Base-by-base conservation (phyloP, 37 sponge, comb jelly and placozoan species). In the Cladorhizidae sp. region DNA sequence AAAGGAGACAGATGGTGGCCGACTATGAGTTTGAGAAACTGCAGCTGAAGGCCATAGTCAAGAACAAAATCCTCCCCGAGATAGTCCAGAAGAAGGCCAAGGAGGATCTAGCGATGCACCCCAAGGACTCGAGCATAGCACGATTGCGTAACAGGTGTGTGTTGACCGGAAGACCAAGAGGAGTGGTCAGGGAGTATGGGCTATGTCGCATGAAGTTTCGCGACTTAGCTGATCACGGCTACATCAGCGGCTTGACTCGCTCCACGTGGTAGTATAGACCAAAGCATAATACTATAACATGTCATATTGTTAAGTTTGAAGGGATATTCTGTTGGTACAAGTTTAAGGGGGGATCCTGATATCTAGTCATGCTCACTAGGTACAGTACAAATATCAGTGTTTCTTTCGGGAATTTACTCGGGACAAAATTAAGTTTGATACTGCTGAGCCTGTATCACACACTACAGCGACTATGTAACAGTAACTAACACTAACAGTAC, bases 141-240 rank as follows among this genome's bases (percentile, higher is more conserved):
- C 40, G 93, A 7, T 80, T 93, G 21, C 72, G 87, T 8, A 93
- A 90, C 59, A 70, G 93, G 25, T 93, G 93, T 75, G 76, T 78
- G 35, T 28, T 89, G 65, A 93, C 90, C 12, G 93, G 90, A n/a
- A 74, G 93, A 22, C 61, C 77, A 12, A 70, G 87, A 7, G 93
- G 91, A 6, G 80, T 93, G 6, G 20, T 90, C 33, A 72, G 45
- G 36, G 72, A 86, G 45, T 93, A 58, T 68, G 70, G 91, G 40
- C 69, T 93, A 7, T 70, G 74, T 9, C 67, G 93, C 37, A 83
- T 84, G 68, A 85, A 85, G 80, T 93, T 93, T 38, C 41, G 91
- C 3, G 52, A 89, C 25, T 55, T 81, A 17, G 93, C 93, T 20
- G 93, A 93, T 39, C 70, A 65, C 49, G 90, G 89, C 12, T 18